phyloP scores from a whole-genome alignment of 2,888 invertebrate species.

The Sphaeridia pumilis region DNA sequence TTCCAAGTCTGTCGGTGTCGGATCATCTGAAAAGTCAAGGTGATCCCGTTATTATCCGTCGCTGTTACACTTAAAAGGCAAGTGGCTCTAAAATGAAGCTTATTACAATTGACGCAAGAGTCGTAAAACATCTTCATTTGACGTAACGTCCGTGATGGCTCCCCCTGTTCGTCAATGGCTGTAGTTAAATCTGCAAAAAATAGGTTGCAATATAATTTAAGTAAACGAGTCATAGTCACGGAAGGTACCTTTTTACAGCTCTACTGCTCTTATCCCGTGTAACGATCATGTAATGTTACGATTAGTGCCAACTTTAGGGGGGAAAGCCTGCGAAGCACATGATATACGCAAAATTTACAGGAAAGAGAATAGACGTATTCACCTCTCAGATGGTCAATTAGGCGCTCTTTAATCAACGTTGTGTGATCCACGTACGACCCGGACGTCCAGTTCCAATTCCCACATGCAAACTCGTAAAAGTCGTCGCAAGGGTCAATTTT shows the following conservation, averaged over 20 bases:
- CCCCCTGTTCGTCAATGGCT: conserved; percentile 20
- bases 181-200: conserved; percentile 24
- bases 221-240: too few relatives aligned
- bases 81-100: too few relatives aligned
- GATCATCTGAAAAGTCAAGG: conserved; percentile 1
- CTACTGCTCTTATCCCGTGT: too few relatives aligned
- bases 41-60: neutral
- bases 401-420: conserved; percentile 28
- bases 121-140: conserved; percentile 30
- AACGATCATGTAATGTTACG: too few relatives aligned
- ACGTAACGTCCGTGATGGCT: conserved; percentile 18
- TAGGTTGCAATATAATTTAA: too few relatives aligned
- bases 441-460: conserved; percentile 5
- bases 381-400: conserved; percentile 25
- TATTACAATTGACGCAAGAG: conserved; percentile 29
- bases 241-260: too few relatives aligned
- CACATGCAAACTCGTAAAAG: conserved; percentile 10
- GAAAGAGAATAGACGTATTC: too few relatives aligned
- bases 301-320: too few relatives aligned
- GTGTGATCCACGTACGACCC: conserved; percentile 17
- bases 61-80: neutral
- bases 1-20: conserved; percentile 13
- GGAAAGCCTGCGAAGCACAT: too few relatives aligned
- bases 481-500: conserved; percentile 9
- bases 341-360: too few relatives aligned